Conservation (phyloP, 2,888 invertebrate species). For the Villa cingulata region DNA sequence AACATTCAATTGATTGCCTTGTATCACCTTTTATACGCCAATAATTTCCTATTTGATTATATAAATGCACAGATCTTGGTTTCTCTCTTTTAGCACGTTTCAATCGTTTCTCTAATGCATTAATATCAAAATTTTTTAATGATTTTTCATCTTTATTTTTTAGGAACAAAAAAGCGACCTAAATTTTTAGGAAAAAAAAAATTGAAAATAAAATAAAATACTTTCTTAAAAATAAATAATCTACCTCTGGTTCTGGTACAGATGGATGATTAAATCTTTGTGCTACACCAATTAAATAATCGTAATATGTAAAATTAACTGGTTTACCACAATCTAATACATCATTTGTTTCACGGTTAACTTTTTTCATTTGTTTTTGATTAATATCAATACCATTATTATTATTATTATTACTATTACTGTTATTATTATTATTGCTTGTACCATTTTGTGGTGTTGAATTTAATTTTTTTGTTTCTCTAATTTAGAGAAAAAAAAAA, state of each 20-base stretch:
- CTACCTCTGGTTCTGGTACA: slow-evolving; percentile 67
- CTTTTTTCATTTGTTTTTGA: slow-evolving; percentile 11
- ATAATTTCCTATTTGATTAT: slow-evolving; percentile 84
- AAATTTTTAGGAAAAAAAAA: neutral
- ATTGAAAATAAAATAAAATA: neutral
- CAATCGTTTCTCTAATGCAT: slow-evolving; percentile 55
- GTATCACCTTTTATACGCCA: slow-evolving; percentile 84
- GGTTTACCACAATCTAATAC: slow-evolving; percentile 70
- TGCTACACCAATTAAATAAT: slow-evolving; percentile 74
- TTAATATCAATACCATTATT: neutral
- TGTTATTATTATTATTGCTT: neutral
- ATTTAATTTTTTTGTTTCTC: slow-evolving; percentile 7
- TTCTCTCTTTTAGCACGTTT: slow-evolving; percentile 71
- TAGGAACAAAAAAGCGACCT: slow-evolving; percentile 62
- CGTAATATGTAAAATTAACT: slow-evolving; percentile 79
- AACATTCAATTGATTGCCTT: slow-evolving; percentile 76
- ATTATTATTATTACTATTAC: neutral
- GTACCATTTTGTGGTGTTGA: neutral
- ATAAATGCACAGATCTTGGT: slow-evolving; percentile 69
- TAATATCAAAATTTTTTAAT: slow-evolving; percentile 57
- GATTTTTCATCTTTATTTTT: slow-evolving; percentile 39
- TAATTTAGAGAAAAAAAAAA: neutral
- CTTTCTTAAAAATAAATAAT: neutral
- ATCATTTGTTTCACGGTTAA: slow-evolving; percentile 37
- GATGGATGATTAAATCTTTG: slow-evolving; percentile 68